Base-by-base conservation (phyloP, 1,140 invertebrate genomes). In the Papilio glaucus region DNA sequence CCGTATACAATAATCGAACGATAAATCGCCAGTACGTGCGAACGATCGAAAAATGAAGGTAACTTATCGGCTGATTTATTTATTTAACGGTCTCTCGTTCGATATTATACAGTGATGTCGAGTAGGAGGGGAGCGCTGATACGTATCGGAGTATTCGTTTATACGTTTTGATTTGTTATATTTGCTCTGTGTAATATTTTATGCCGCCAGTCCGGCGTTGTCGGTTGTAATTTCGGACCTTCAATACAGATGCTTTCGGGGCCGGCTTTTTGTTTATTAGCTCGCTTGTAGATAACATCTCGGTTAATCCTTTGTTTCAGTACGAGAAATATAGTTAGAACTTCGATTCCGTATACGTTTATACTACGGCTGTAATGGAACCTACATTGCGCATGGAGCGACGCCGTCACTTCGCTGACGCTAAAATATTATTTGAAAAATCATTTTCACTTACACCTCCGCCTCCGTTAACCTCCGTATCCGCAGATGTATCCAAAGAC, bases 1-100 rank as follows among this genome's bases (percentile, higher is more conserved):
- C 42, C 24, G 65, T 69, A 67, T 45, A 69, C 67, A 69, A 69
- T 69, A 69, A 81, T 75, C 76, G 72, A 75, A 77, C 78, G 76
- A 78, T 77, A 81, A 78, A 80, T 78, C 63, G 74, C 62, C 76
- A 71, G 70, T 73, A 72, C 72, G 76, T 80, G 79, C 77, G 72
- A 78, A 80, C 70, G 73, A 71, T 15, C 33, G 67, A 72, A 71
- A 71, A 65, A 72, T 60, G 26, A 37, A 63, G 26, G 29, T 49
- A 71, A 70, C 63, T 78, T 78, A 78, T 78, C 77, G 41, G 13
- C 8, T 53, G 67, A 69, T 69, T 69, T 69, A 69, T 69, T 69
- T 49, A 49, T 69, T 69, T 69, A 69, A 69, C 42, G 42, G 67
- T 69, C n/a, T n/a, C n/a, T n/a, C 26, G 62, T 24, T 65, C 37